A percentile compares a stretch with the other conserved stretches of the same genome.
These are phyloP conservation scores for Melanotaenia pygmaea DNA, from an alignment of 2,797 vertebrate species.

Conservation along the genomic window DNA sequence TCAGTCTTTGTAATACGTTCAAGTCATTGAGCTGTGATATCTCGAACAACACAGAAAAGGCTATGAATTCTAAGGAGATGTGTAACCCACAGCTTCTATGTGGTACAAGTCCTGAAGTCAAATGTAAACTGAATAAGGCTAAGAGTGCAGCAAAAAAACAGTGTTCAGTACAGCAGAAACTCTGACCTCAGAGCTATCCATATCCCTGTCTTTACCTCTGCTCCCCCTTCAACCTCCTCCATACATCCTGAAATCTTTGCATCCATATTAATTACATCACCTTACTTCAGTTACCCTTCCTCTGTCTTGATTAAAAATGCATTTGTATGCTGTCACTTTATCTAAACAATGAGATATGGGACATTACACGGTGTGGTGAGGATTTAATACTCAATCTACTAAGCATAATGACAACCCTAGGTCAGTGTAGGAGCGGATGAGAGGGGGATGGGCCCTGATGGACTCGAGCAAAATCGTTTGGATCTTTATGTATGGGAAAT, in stretches of 20 bases:
- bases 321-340: conserved; percentile 58
- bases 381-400: conserved; percentile 68
- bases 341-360: conserved; percentile 63
- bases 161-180: conserved; percentile 47
- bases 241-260: conserved; percentile 28
- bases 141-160: conserved; percentile 51
- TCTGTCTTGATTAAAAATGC: conserved; percentile 49
- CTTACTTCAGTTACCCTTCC: conserved; percentile 28
- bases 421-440: conserved; percentile 30
- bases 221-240: conserved; percentile 10
- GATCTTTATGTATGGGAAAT: conserved; percentile 38
- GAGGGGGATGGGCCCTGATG: conserved; percentile 29
- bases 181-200: conserved; percentile 37
- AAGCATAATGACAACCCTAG: conserved; percentile 51
- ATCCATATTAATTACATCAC: conserved; percentile 68
- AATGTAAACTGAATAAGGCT: conserved; percentile 23
- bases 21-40: conserved; percentile 25
- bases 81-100: conserved; percentile 6
- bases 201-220: conserved; percentile 23
- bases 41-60: conserved; percentile 22
- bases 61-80: conserved; percentile 18
- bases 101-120: conserved; percentile 4
- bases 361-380: conserved; percentile 49
- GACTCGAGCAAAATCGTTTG: conserved; percentile 39
- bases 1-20: conserved; percentile 6